These are phyloP conservation scores for Mylabris sibirica DNA, from an alignment of 2,888 invertebrate species.

Conservation along the genomic window DNA sequence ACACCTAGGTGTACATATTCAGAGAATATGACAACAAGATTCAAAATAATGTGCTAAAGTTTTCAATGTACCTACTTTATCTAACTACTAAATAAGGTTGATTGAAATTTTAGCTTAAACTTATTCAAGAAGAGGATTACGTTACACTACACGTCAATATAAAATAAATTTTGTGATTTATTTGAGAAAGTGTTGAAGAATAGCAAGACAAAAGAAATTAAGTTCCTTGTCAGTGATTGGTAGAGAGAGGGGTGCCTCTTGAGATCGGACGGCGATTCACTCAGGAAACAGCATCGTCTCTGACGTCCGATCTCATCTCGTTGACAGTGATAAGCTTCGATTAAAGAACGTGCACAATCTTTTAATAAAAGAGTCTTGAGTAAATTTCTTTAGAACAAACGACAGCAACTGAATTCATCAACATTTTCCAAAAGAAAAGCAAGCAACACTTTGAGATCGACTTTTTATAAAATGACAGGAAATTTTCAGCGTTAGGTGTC, in stretches of 20 bases:
- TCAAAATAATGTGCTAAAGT: too few relatives aligned
- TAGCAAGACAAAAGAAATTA: not conserved
- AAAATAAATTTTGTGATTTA: too few relatives aligned
- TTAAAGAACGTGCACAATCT: conserved; percentile 37
- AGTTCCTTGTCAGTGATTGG: conserved; percentile 38
- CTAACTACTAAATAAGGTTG: too few relatives aligned
- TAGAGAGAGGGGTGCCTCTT: conserved; percentile 29
- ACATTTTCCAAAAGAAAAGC: not conserved
- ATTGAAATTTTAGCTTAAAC: too few relatives aligned
- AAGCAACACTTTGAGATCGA: not conserved
- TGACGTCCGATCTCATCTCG: conserved; percentile 31
- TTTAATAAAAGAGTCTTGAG: conserved; percentile 38
- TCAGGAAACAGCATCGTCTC: conserved; percentile 16
- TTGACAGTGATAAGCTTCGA: conserved; percentile 44
- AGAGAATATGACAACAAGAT: too few relatives aligned
- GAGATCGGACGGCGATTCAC: conserved; percentile 30
- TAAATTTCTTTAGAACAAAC: conserved; percentile 15
- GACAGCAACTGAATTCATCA: not conserved
- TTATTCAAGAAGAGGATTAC: too few relatives aligned
- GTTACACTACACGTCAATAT: too few relatives aligned
- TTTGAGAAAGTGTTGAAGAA: conserved; percentile 32
- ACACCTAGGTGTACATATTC: too few relatives aligned
- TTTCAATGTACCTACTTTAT: too few relatives aligned
- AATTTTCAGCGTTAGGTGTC: not conserved
- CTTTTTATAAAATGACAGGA: not conserved